Percentiles rank a stretch among this genome's conserved stretches.
phyloP scores from a whole-genome alignment of 1,140 invertebrate genomes.

The Branchinecta lindahli region DNA sequence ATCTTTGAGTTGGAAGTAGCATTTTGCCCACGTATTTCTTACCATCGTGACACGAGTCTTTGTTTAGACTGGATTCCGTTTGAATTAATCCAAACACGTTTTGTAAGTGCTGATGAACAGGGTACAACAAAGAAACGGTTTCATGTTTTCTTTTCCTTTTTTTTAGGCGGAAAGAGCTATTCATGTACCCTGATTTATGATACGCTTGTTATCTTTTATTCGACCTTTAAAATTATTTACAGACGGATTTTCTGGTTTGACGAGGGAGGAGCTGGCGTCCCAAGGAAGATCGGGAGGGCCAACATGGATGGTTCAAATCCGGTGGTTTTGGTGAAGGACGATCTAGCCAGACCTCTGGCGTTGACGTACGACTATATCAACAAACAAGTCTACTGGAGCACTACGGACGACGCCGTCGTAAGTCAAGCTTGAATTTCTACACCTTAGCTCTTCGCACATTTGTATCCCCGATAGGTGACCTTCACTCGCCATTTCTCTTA shows the following conservation, averaged over 20 bases:
- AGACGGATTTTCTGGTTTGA: conserved; percentile 90
- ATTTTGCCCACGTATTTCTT: neutral
- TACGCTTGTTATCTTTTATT: too few relatives aligned
- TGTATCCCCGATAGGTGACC: neutral
- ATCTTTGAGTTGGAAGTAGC: too few relatives aligned
- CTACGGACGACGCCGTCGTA: conserved; percentile 52
- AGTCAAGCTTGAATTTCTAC: conserved; percentile 20
- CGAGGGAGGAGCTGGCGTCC: conserved; percentile 75
- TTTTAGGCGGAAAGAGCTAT: too few relatives aligned
- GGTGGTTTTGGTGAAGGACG: conserved; percentile 41
- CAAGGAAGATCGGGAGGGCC: conserved; percentile 73
- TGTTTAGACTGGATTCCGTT: too few relatives aligned
- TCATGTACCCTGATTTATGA: too few relatives aligned
- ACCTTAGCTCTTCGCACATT: conserved; percentile 12
- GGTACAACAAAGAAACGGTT: too few relatives aligned
- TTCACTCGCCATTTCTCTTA: too few relatives aligned
- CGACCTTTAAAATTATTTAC: neutral
- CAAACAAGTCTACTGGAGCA: conserved; percentile 71
- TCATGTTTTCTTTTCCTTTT: too few relatives aligned
- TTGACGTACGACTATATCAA: conserved; percentile 69
- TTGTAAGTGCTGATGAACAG: too few relatives aligned
- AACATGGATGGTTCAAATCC: conserved; percentile 85
- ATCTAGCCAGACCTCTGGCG: conserved; percentile 54
- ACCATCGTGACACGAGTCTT: too few relatives aligned
- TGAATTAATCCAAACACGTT: too few relatives aligned